Evolutionary conservation across 2,113 vertebrate genomes (phyloP).

Genomic region (Corvus moneduloides): DNA sequence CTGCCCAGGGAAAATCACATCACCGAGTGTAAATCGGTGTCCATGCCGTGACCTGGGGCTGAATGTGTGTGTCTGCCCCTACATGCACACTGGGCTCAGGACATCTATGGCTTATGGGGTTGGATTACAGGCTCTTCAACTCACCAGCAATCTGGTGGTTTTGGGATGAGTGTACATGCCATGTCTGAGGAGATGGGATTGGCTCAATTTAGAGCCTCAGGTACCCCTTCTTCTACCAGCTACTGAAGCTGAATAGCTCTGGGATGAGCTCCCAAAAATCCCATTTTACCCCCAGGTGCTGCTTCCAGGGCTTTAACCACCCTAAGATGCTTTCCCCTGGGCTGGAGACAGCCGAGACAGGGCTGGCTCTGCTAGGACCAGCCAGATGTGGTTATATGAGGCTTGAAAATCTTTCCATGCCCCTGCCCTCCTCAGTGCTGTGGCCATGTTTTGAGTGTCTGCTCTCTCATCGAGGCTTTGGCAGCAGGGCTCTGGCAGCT

Average conservation of each 20-base stretch:
- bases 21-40: accelerated
- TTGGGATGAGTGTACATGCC: neutral
- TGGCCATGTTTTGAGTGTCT: neutral
- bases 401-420: neutral
- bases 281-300: accelerated
- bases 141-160: neutral
- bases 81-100: accelerated
- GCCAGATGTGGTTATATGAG: neutral
- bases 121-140: neutral
- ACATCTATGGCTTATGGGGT: neutral
- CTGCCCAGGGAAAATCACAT: neutral
- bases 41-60: accelerated
- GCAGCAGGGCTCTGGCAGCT: neutral
- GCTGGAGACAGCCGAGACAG: neutral
- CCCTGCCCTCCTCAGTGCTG: neutral
- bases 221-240: neutral
- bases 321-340: neutral
- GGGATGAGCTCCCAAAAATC: neutral
- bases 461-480: neutral
- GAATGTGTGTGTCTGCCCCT: neutral
- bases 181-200: neutral
- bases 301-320: neutral
- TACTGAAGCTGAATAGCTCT: neutral
- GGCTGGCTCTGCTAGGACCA: neutral
- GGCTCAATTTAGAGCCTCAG: neutral